These are phyloP conservation scores for Myoxocephalus aenaeus DNA, from an alignment of 2,797 vertebrate species.

Conservation along the genomic window DNA sequence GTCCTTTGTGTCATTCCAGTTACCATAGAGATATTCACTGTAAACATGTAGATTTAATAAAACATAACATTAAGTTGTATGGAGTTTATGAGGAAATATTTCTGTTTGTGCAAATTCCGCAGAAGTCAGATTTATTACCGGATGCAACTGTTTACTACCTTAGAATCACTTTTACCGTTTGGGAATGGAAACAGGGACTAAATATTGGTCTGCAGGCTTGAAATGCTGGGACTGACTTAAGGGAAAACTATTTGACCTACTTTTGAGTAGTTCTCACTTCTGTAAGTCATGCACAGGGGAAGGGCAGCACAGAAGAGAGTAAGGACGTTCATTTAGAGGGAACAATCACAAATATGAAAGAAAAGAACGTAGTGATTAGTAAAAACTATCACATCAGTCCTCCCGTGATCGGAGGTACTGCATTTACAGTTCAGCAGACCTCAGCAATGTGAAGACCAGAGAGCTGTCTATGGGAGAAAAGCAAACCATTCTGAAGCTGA, in stretches of 20 bases:
- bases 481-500: constrained; percentile 1
- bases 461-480: not conserved
- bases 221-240: constrained; percentile 45
- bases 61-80: constrained; percentile 31
- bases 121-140: constrained; percentile 53
- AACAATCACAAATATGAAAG: not conserved
- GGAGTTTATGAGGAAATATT: constrained; percentile 49
- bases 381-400: not conserved
- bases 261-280: constrained; percentile 75
- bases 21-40: constrained; percentile 37
- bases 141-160: constrained; percentile 69
- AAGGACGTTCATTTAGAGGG: not conserved
- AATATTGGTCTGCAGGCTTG: constrained; percentile 53
- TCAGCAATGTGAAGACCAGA: not conserved
- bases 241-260: constrained; percentile 81
- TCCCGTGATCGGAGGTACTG: not conserved
- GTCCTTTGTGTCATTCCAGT: constrained; percentile 46
- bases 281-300: constrained; percentile 61
- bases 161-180: constrained; percentile 61
- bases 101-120: constrained; percentile 47
- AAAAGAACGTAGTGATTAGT: not conserved
- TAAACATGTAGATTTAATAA: constrained; percentile 48
- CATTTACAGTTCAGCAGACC: not conserved
- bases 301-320: not conserved
- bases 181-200: constrained; percentile 65